Evolutionary conservation across 2,888 invertebrate genomes (phyloP), one percentile per base, ranked within the genome.

Genomic region (Pseudococcus viburni): DNA sequence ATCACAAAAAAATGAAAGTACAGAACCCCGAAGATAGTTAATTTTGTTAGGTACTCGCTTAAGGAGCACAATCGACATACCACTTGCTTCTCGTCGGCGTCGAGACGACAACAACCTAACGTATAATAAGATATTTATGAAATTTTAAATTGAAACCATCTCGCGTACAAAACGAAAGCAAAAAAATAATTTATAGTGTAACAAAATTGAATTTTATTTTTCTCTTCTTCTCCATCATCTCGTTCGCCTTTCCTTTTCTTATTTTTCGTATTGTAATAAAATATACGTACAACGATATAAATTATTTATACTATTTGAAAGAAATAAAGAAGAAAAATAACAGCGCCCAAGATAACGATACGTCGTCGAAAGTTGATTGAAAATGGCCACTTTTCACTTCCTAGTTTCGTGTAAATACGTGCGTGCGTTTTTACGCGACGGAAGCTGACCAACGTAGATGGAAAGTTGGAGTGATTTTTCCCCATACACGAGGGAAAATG

Each of bases 201-300:
- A 33, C 68, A 73, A 73, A 73, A 73, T 73, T 73, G 68, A 73
- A 73, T 73, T 73, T 73, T 73, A 73, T 73, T 73, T 33, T 73
- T 33, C 68, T 73, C n/a, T 26, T 26, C 26, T 33, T 33, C 26
- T 33, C 26, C 26, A 33, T 33, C 26, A 33, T 33, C 26, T 33
- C 26, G 26, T 73, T 73, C 68, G 12, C n/a, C 7, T n/a, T 9
- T 7, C 12, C 68, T 73, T 33, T 73, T 73, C 26, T 26, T 33
- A 33, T 26, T 73, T 73, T 33, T 26, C 68, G 68, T 33, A 73
- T 73, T 73, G 68, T 33, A 73, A 73, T 73, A 73, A 73, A 73
- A 33, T 73, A 73, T 59, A 73, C 68, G 68, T 73, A 73, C 68
- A 73, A 6, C 22, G 68, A 73, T 73, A 73, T 73, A 73, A 73